phyloP scores from a whole-genome alignment of 2,888 invertebrate genomes.

The Heliothis peltigera region DNA sequence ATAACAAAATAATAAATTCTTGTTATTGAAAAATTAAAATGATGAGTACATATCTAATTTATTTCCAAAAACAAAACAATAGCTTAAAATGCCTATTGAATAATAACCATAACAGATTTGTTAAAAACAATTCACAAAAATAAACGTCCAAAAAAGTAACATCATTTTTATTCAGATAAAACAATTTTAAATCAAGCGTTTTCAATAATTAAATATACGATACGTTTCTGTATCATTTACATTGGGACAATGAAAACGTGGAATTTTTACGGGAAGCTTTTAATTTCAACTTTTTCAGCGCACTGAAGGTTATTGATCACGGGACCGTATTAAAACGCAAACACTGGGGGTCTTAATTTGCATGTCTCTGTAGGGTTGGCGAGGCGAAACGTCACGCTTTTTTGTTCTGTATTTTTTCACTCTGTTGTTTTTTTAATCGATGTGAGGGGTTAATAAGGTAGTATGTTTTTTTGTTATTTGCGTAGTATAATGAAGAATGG shows the following conservation, averaged over 20 bases:
- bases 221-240: conserved; percentile 47
- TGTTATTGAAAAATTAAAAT: too few species aligned
- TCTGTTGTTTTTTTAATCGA: background rate
- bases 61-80: too few species aligned
- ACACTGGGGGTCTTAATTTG: conserved; percentile 67
- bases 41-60: too few species aligned
- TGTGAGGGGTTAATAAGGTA: background rate
- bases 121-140: background rate
- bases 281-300: conserved; percentile 63
- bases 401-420: conserved; percentile 10
- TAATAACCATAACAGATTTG: background rate
- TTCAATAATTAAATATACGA: conserved; percentile 50
- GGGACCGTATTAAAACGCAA: conserved; percentile 70
- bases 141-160: background rate
- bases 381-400: conserved; percentile 5
- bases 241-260: conserved; percentile 53
- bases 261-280: conserved; percentile 56
- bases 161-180: conserved; percentile 37
- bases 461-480: background rate
- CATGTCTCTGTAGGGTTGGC: conserved; percentile 61
- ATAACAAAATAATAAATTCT: too few species aligned
- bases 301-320: conserved; percentile 69
- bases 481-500: background rate
- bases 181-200: conserved; percentile 32
- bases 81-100: too few species aligned